These are phyloP conservation scores for Drosophila burlai DNA, from an alignment of 1,140 invertebrate species.

Conservation along the genomic window DNA sequence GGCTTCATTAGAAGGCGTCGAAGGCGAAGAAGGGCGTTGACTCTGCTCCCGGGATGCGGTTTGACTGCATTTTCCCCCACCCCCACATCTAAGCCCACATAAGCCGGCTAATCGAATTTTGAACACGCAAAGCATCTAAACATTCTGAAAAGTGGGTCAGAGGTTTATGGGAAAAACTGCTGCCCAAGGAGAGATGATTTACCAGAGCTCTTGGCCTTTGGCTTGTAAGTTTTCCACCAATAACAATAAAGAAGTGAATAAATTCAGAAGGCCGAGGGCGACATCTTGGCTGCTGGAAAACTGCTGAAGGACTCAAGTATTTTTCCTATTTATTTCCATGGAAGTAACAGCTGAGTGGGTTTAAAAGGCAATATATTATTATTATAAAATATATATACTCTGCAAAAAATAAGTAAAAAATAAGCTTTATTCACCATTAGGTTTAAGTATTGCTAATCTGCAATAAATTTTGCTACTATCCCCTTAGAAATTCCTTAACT, in stretches of 20 bases:
- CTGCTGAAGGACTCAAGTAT: slow-evolving; percentile 5
- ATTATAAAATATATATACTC: too few species aligned
- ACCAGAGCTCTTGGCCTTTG: slow-evolving; percentile 34
- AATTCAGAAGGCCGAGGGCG: slow-evolving; percentile 7
- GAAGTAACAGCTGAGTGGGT: not conserved
- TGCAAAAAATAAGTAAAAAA: not conserved
- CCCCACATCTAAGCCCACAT: not conserved
- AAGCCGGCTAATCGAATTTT: slow-evolving; percentile 64
- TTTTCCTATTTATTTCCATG: slow-evolving; percentile 3
- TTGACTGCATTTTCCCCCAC: slow-evolving; percentile 63
- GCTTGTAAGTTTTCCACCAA: slow-evolving; percentile 13
- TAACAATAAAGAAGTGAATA: slow-evolving; percentile 19
- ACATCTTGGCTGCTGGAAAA: slow-evolving; percentile 17
- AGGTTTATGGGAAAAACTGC: slow-evolving; percentile 14
- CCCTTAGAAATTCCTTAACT: not conserved
- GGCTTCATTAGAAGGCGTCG: slow-evolving; percentile 44
- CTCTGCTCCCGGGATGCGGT: slow-evolving; percentile 57
- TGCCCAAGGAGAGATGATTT: slow-evolving; percentile 5
- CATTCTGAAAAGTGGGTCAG: slow-evolving; percentile 61
- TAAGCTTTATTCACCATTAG: not conserved
- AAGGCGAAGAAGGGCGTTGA: slow-evolving; percentile 46
- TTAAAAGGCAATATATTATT: slow-evolving; percentile 8
- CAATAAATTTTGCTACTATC: slow-evolving; percentile 1
- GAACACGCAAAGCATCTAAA: slow-evolving; percentile 37
- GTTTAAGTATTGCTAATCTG: not conserved